Percentiles rank a stretch among this genome's conserved stretches.
Evolutionary conservation across 2,797 vertebrate genomes (phyloP).

Genomic region (Lepilemur septentrionalis): DNA sequence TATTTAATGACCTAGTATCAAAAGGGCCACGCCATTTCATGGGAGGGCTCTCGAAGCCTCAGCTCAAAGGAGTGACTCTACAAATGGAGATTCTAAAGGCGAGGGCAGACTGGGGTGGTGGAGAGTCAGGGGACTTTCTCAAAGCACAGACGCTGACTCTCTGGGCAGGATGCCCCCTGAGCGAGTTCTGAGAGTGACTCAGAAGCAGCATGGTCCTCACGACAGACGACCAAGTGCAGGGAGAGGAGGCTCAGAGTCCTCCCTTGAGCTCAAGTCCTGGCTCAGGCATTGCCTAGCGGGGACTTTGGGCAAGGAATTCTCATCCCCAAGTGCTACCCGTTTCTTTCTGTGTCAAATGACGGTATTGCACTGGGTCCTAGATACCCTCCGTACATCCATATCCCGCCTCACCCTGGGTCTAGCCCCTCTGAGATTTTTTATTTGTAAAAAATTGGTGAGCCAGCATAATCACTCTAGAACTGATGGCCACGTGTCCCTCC

Average conservation of each 20-base stretch:
- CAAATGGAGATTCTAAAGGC: neutral
- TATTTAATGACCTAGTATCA: no score
- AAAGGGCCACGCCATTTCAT: rapidly evolving
- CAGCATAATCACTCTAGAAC: neutral
- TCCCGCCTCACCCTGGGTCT: no score
- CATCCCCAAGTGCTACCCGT: neutral
- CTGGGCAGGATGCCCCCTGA: neutral
- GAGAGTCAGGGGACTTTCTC: neutral
- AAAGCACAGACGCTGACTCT: neutral
- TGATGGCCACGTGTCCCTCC: no score
- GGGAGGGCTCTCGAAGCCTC: neutral
- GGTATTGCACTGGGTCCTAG: rapidly evolving
- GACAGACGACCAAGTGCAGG: rapidly evolving
- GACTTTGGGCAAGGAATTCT: neutral
- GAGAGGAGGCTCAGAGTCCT: neutral
- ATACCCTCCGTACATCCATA: rapidly evolving
- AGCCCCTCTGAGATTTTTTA: neutral
- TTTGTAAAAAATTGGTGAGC: neutral
- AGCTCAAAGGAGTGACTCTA: neutral
- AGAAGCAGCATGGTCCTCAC: neutral
- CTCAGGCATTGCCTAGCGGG: rapidly evolving
- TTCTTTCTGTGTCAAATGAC: neutral
- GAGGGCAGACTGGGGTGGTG: neutral
- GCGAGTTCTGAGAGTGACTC: neutral
- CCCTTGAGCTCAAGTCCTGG: neutral